Evolutionary conservation across 2,888 invertebrate species (phyloP), one percentile per base, ranked within the genome.

Genomic region (Melinaea menophilus): DNA sequence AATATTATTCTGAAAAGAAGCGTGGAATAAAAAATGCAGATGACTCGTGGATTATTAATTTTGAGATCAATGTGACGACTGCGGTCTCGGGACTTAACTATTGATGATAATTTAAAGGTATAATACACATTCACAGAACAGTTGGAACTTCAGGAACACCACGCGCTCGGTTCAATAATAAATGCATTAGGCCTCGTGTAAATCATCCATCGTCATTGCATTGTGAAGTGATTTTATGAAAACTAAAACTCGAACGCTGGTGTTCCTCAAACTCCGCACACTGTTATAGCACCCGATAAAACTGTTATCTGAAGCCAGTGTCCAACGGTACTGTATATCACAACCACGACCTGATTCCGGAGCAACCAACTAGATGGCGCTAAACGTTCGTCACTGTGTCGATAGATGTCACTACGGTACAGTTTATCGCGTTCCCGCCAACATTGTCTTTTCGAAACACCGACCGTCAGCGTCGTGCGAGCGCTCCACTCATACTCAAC

Each of bases 61-160:
- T 86, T 89, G 89, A 90, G 89, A 89, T 89, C 89, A 88, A 66
- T 68, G 65, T 78, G 80, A 77, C 79, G 76, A 80, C 82, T 80
- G 79, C 73, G 33, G 51, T 78, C 81, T 77, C 84, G 72, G 76
- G 74, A 72, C 66, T 69, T 71, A 67, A 69, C 61, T 69, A 63
- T 63, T 68, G 70, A 65, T 71, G 64, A 57, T 69, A 70, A 62
- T 69, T 66, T 66, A 66, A 68, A 68, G 54, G 63, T 63, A 56
- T 51, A 69, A 68, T 68, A 60, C 68, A 70, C 64, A 67, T 69
- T 69, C 64, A 68, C 68, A 62, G 68, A 66, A 66, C 65, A 47
- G 65, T 58, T 55, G 55, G 77, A 67, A 66, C 64, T 67, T 61
- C 56, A 72, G 82, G 73, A 81, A 82, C 80, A 87, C 84, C 85